phyloP scores from a whole-genome alignment of 1,140 invertebrate genomes.

The Cyclargus thomasi region DNA sequence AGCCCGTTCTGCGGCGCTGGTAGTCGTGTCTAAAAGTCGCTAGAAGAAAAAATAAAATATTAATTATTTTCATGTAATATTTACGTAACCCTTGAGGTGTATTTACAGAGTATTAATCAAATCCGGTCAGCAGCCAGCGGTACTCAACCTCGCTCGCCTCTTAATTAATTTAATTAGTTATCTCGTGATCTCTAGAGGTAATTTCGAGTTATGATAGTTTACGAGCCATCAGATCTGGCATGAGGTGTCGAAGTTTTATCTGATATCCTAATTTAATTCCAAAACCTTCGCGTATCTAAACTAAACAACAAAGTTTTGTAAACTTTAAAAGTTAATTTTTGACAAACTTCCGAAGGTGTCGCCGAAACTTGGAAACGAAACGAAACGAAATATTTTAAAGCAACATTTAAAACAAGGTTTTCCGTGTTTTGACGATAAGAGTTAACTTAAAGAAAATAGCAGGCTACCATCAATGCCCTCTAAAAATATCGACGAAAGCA shows the following conservation, averaged over 20 bases:
- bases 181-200: neutral
- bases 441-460: too few species aligned
- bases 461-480: too few species aligned
- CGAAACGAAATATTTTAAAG: too few species aligned
- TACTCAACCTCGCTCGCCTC: neutral
- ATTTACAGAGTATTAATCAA: neutral
- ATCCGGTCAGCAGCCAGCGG: neutral
- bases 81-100: neutral
- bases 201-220: neutral
- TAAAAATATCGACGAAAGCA: too few species aligned
- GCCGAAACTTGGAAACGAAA: too few species aligned
- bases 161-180: slow-evolving; percentile 1
- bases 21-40: too few species aligned
- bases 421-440: too few species aligned
- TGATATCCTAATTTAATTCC: neutral
- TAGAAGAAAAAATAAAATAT: too few species aligned
- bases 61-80: neutral
- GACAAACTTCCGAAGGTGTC: neutral
- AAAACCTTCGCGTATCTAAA: neutral
- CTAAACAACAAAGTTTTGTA: neutral
- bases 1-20: too few species aligned
- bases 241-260: neutral
- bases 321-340: neutral
- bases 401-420: too few species aligned
- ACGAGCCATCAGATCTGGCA: neutral